Percentiles rank a stretch among this genome's conserved stretches.
phyloP scores from a whole-genome alignment of 2,797 vertebrate species.

The Otus scops region DNA sequence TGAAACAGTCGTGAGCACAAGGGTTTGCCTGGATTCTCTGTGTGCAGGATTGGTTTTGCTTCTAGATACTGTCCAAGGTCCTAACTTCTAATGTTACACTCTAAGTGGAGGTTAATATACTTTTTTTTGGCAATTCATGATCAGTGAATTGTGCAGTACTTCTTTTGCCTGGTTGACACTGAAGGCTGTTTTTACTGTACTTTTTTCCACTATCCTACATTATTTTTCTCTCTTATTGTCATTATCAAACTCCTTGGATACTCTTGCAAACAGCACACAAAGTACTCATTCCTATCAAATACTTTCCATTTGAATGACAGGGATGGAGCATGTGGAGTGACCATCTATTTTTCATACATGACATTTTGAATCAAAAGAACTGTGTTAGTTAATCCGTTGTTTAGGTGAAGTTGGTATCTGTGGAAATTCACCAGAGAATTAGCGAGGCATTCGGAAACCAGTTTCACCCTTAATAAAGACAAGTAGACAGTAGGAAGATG shows the following conservation, averaged over 20 bases:
- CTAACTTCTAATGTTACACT: neutral
- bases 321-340: neutral
- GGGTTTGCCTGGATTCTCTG: neutral
- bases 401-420: neutral
- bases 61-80: neutral
- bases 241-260: neutral
- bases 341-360: constrained; percentile 19
- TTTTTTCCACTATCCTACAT: neutral
- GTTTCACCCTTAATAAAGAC: neutral
- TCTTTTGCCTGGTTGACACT: neutral
- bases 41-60: neutral
- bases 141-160: neutral
- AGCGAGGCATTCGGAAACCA: neutral
- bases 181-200: neutral
- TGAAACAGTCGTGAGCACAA: neutral
- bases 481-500: neutral
- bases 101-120: neutral
- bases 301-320: neutral
- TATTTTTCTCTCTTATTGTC: neutral
- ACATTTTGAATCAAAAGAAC: constrained; percentile 15
- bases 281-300: neutral
- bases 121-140: neutral
- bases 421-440: neutral
- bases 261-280: neutral
- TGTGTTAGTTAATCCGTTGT: neutral